Percentiles rank a stretch among this genome's conserved stretches.
Conservation (phyloP, 2,888 invertebrate species). For the Drosophila fungiperda region DNA sequence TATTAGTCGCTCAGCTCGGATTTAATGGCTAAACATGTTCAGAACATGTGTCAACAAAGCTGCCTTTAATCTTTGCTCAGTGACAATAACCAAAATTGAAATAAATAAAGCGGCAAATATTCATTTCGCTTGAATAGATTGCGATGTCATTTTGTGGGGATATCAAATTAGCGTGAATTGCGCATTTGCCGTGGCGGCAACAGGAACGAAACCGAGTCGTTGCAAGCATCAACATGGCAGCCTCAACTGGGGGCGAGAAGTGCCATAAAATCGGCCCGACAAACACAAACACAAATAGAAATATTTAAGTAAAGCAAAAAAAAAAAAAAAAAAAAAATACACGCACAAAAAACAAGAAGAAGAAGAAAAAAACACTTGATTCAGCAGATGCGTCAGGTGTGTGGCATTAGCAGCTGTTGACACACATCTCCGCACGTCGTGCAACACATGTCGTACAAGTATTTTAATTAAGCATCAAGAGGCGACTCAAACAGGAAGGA, state of each 20-base stretch:
- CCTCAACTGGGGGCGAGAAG: neutral
- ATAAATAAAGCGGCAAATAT: slow-evolving; percentile 36
- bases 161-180: slow-evolving; percentile 73
- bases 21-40: slow-evolving; percentile 16
- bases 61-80: slow-evolving; percentile 4
- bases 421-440: slow-evolving; percentile 61
- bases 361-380: slow-evolving; percentile 46
- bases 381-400: slow-evolving; percentile 55
- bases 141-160: slow-evolving; percentile 66
- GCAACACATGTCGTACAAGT: slow-evolving; percentile 79
- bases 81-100: slow-evolving; percentile 23
- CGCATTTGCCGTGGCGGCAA: slow-evolving; percentile 54
- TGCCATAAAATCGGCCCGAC: slow-evolving; percentile 45
- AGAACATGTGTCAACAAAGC: slow-evolving; percentile 26
- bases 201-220: neutral
- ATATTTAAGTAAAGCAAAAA: neutral
- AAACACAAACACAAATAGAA: slow-evolving; percentile 31
- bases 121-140: slow-evolving; percentile 35
- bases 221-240: neutral
- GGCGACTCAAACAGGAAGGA: slow-evolving; percentile 32
- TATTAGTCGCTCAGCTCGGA: neutral
- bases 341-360: neutral
- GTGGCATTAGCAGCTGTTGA: slow-evolving; percentile 76
- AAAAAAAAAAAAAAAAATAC: slow-evolving; percentile 33
- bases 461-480: slow-evolving; percentile 80